A percentile compares a stretch with the other conserved stretches of the same genome.
Conservation (phyloP, 2,797 vertebrate genomes). For the Leptatherina wallacei region DNA sequence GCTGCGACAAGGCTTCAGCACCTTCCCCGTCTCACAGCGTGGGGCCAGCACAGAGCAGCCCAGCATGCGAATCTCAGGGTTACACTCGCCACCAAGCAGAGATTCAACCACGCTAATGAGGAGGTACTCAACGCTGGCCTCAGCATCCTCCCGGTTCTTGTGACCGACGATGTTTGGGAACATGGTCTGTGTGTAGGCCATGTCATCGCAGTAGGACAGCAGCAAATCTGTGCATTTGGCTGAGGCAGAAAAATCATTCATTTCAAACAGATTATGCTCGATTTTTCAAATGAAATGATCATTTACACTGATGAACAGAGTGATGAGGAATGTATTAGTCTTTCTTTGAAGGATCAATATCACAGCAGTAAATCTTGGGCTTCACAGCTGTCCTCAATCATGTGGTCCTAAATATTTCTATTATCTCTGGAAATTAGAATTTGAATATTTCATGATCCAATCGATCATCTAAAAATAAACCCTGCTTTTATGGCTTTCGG, state of each 20-base stretch:
- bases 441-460: constrained; percentile 77
- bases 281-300: neutral
- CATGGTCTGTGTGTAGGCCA: constrained; percentile 84
- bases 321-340: neutral
- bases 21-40: constrained; percentile 81
- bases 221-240: constrained; percentile 85
- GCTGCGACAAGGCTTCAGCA: constrained; percentile 86
- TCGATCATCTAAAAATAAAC: constrained; percentile 80
- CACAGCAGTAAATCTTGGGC: constrained; percentile 30
- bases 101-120: constrained; percentile 89
- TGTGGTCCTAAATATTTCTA: constrained; percentile 64
- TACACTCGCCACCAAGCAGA: constrained; percentile 90
- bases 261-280: neutral
- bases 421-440: constrained; percentile 79
- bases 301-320: neutral
- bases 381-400: constrained; percentile 50
- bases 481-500: constrained; percentile 45
- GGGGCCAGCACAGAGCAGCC: constrained; percentile 92
- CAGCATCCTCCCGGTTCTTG: constrained; percentile 82
- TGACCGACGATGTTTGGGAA: constrained; percentile 91
- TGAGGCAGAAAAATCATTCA: constrained; percentile 45
- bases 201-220: constrained; percentile 88
- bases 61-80: constrained; percentile 89
- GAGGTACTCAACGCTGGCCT: constrained; percentile 89
- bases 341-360: constrained; percentile 17